Percentiles rank a stretch among this genome's conserved stretches.
phyloP scores from a whole-genome alignment of 1,140 invertebrate genomes.

The Contarinia nasturtii region DNA sequence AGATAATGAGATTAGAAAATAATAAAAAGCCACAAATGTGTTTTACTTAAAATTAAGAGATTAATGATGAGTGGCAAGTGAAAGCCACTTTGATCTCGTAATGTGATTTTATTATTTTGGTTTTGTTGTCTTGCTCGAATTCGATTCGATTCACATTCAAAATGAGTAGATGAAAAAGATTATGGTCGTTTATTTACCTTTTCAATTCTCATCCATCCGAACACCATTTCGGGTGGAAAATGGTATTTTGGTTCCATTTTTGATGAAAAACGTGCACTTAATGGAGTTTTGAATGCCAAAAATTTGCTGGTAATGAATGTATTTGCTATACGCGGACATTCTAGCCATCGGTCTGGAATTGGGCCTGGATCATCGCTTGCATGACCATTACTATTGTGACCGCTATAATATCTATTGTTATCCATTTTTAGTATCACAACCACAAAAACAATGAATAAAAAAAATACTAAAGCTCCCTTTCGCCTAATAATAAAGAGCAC shows the following conservation, averaged over 20 bases:
- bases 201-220: constrained; percentile 44
- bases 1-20: not conserved
- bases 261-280: constrained; percentile 54
- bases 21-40: too few species aligned
- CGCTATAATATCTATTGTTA: too few species aligned
- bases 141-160: not conserved
- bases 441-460: too few species aligned
- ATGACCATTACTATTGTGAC: too few species aligned
- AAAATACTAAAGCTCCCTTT: too few species aligned
- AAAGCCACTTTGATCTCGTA: not conserved
- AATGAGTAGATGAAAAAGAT: not conserved
- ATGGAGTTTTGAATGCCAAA: constrained; percentile 84
- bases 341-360: constrained; percentile 74
- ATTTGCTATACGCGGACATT: constrained; percentile 73
- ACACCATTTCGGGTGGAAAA: constrained; percentile 72
- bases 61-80: not conserved
- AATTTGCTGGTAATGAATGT: constrained; percentile 59
- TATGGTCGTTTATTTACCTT: constrained; percentile 31
- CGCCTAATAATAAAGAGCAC: too few species aligned
- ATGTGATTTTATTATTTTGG: not conserved
- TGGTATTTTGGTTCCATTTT: constrained; percentile 59
- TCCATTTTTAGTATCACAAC: too few species aligned
- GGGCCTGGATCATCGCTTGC: constrained; percentile 28
- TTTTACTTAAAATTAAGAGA: too few species aligned
- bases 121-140: too few species aligned